These are phyloP conservation scores for Lepidurus couesii DNA, from an alignment of 1,140 invertebrate species.

Conservation along the genomic window DNA sequence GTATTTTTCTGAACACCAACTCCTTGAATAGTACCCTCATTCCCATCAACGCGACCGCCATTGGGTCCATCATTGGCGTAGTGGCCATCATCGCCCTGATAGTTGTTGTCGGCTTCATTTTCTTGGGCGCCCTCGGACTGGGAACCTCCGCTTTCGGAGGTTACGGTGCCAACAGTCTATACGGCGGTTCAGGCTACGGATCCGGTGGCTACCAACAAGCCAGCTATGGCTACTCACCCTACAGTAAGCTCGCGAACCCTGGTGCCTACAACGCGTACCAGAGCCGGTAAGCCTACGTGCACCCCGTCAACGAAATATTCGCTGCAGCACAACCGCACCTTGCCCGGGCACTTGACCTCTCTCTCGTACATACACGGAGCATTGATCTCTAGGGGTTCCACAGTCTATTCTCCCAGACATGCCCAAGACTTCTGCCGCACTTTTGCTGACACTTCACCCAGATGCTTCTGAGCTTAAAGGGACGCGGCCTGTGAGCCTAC, in stretches of 20 bases:
- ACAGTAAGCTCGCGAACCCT: slow-evolving; percentile 9
- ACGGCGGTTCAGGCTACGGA: background rate
- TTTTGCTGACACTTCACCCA: no score
- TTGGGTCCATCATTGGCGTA: background rate
- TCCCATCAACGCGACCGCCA: background rate
- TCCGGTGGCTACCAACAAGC: background rate
- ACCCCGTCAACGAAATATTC: background rate
- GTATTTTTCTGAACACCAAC: background rate
- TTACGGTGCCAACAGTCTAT: background rate
- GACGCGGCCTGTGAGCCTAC: no score
- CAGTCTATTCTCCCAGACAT: background rate
- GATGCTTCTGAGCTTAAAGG: no score
- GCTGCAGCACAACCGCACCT: background rate
- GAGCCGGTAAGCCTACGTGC: slow-evolving; percentile 7
- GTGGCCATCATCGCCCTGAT: slow-evolving; percentile 3
- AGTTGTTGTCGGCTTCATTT: background rate
- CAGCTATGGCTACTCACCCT: background rate
- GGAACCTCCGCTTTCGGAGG: background rate
- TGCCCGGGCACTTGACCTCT: background rate
- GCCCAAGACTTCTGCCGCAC: no score
- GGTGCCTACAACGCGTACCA: background rate
- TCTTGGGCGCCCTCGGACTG: background rate
- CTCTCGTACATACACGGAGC: background rate
- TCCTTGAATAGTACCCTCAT: background rate
- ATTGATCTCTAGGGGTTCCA: background rate